phyloP scores from a whole-genome alignment of 1,140 invertebrate genomes.

The Periplaneta americana region DNA sequence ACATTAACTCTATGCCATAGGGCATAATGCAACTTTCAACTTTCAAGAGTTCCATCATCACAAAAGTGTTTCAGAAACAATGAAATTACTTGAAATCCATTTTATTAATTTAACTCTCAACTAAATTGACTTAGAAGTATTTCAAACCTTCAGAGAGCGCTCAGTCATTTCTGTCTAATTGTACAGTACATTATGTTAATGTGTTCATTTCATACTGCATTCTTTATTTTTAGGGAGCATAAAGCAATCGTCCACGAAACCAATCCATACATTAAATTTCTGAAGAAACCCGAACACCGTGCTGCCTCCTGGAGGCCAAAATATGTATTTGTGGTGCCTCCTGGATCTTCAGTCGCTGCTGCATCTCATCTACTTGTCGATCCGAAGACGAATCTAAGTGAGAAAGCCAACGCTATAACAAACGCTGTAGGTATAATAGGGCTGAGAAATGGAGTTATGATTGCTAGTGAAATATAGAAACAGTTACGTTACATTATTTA shows the following conservation, averaged over 20 bases:
- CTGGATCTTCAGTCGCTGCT: background rate
- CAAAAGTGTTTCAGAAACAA: no score
- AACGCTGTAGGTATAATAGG: background rate
- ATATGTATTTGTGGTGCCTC: conserved; percentile 3
- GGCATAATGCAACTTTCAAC: no score
- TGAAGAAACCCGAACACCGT: conserved; percentile 1
- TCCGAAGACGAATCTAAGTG: background rate
- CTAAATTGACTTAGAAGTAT: background rate
- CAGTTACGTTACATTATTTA: no score
- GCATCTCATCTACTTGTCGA: background rate
- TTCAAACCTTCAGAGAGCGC: background rate
- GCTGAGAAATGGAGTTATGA: background rate
- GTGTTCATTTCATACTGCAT: background rate
- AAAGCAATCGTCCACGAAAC: background rate
- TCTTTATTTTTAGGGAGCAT: background rate
- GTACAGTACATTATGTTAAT: background rate
- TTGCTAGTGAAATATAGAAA: background rate
- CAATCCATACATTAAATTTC: conserved; percentile 17
- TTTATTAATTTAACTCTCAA: background rate
- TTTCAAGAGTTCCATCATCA: no score
- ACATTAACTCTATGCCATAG: no score
- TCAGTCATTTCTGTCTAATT: no score
- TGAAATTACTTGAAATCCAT: no score
- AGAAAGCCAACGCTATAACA: background rate
- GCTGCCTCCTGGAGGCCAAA: conserved; percentile 16